Percentiles rank a stretch among this genome's conserved stretches.
Conservation (phyloP, 2,113 vertebrate species). For the Lagenorhynchus albirostris region DNA sequence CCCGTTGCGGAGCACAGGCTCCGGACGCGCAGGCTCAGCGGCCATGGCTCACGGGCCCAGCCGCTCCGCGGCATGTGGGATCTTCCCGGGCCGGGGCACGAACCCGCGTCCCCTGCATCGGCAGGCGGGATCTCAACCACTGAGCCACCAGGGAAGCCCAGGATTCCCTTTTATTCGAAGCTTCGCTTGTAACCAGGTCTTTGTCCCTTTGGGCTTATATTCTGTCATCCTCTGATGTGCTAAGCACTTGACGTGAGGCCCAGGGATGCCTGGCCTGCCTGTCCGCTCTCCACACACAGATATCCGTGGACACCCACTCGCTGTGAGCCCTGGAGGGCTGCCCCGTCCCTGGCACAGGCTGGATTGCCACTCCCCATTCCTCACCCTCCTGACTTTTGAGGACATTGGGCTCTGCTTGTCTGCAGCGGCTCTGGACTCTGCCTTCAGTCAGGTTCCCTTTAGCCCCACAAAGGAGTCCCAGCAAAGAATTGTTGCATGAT, state of each 20-base stretch:
- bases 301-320: rapidly evolving
- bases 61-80: no score
- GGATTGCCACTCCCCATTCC: no score
- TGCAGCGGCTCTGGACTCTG: rapidly evolving
- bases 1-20: no score
- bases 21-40: no score
- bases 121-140: no score
- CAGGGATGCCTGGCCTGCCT: rapidly evolving
- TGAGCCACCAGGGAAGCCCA: no score
- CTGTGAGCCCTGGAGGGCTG: neutral
- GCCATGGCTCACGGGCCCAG: no score
- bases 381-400: neutral
- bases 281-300: neutral
- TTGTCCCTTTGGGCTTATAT: neutral
- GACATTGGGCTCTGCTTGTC: neutral
- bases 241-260: neutral
- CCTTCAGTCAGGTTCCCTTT: neutral
- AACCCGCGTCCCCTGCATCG: no score
- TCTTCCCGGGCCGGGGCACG: rapidly evolving
- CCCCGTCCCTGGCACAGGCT: neutral
- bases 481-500: neutral
- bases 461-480: neutral
- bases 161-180: neutral
- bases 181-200: neutral
- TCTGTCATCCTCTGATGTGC: neutral